These are phyloP conservation scores for Datnioides undecimradiatus DNA, from an alignment of 2,113 vertebrate genomes.

Conservation along the genomic window DNA sequence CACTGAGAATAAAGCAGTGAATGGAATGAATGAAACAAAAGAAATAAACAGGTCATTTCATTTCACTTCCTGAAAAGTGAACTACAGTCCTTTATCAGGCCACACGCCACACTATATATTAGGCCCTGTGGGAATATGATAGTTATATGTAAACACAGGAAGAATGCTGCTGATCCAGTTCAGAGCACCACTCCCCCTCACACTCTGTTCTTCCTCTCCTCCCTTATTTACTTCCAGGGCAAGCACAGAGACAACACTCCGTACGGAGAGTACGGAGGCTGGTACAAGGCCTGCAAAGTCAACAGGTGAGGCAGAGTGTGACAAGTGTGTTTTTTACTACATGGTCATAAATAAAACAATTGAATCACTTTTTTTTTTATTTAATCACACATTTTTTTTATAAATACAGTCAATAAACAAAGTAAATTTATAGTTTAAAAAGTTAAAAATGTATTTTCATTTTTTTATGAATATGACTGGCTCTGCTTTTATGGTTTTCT, in stretches of 20 bases:
- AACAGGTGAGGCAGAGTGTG: slow-evolving; percentile 88
- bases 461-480: background rate
- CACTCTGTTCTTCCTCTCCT: slow-evolving; percentile 34
- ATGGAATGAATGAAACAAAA: background rate
- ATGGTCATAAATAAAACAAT: background rate
- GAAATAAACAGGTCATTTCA: background rate
- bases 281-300: slow-evolving; percentile 99
- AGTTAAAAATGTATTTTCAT: no score
- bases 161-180: slow-evolving; percentile 58
- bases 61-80: slow-evolving; percentile 14
- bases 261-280: slow-evolving; percentile 96
- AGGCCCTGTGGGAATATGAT: background rate
- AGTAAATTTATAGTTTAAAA: no score
- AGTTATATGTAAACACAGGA: slow-evolving; percentile 44
- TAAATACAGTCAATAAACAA: no score
- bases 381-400: no score
- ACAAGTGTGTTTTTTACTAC: slow-evolving; percentile 24
- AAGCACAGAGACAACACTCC: slow-evolving; percentile 91
- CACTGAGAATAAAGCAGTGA: background rate
- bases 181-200: slow-evolving; percentile 22
- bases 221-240: slow-evolving; percentile 84
- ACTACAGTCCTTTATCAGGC: background rate
- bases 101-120: background rate
- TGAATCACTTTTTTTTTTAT: rapidly evolving
- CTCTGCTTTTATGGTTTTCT: background rate